phyloP scores from a whole-genome alignment of 2,888 invertebrate species.

The Julus scanicus region DNA sequence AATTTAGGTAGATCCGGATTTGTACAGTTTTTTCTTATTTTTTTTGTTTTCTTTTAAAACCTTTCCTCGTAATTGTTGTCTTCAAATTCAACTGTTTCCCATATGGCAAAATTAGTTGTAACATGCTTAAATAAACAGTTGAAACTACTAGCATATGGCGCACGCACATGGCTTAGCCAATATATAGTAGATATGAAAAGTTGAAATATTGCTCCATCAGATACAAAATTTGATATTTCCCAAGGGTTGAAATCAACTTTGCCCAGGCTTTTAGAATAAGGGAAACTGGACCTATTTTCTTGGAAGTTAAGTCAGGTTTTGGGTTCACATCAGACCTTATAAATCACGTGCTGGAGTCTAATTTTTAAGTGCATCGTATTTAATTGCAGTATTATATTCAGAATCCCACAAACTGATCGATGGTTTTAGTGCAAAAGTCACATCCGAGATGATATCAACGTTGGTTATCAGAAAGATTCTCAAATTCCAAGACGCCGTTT shows the following conservation, averaged over 20 bases:
- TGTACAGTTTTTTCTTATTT: neutral
- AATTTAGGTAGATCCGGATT: neutral
- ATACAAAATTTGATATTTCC: neutral
- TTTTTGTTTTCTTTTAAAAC: neutral
- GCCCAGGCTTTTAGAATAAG: neutral
- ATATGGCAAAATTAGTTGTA: too few species aligned
- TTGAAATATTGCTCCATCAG: neutral
- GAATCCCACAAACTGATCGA: neutral
- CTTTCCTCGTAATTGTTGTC: neutral
- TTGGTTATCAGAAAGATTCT: neutral
- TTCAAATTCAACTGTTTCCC: neutral
- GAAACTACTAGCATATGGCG: neutral
- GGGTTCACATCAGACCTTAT: neutral
- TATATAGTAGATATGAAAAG: neutral
- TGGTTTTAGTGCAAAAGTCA: neutral
- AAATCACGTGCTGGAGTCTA: neutral
- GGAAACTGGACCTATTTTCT: neutral
- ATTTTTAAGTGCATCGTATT: slow-evolving; percentile 4
- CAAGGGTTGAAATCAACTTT: neutral
- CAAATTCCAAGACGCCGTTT: slow-evolving; percentile 12
- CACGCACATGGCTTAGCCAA: neutral
- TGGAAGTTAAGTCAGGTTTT: neutral
- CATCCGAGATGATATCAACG: neutral
- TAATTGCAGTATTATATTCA: neutral
- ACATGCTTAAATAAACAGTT: too few species aligned